These are phyloP conservation scores for Troides helena DNA, from an alignment of 2,888 invertebrate genomes.

Conservation along the genomic window DNA sequence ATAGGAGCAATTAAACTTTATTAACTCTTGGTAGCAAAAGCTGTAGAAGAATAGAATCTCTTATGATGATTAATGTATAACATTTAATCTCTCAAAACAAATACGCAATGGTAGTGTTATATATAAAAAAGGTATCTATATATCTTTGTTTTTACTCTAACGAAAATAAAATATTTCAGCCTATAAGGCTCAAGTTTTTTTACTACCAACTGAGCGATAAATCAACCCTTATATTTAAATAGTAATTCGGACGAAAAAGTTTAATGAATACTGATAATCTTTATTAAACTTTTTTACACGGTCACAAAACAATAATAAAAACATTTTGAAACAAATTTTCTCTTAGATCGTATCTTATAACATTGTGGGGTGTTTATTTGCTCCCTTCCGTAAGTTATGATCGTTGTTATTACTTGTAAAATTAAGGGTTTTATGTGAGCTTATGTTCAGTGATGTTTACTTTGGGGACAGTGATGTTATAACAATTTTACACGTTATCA, in stretches of 20 bases:
- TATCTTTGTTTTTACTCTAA: not conserved
- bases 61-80: not conserved
- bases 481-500: no score
- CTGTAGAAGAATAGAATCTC: not conserved
- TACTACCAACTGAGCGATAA: not conserved
- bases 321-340: conserved; percentile 4
- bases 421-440: conserved; percentile 38
- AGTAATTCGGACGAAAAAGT: not conserved
- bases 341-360: conserved; percentile 18
- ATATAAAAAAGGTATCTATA: not conserved
- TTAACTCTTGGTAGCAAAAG: not conserved
- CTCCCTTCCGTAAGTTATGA: conserved; percentile 33
- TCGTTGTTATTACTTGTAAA: conserved; percentile 46
- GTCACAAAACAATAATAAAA: not conserved
- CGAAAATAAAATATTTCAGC: not conserved
- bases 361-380: conserved; percentile 29
- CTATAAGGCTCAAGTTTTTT: not conserved
- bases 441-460: conserved; percentile 32
- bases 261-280: not conserved
- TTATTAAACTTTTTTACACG: not conserved
- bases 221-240: not conserved
- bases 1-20: not conserved
- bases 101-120: not conserved
- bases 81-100: no score
- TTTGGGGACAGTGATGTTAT: conserved; percentile 17